A percentile compares a stretch with the other conserved stretches of the same genome.
Evolutionary conservation across 1,140 invertebrate genomes (phyloP).

Genomic region (Limonius californicus): DNA sequence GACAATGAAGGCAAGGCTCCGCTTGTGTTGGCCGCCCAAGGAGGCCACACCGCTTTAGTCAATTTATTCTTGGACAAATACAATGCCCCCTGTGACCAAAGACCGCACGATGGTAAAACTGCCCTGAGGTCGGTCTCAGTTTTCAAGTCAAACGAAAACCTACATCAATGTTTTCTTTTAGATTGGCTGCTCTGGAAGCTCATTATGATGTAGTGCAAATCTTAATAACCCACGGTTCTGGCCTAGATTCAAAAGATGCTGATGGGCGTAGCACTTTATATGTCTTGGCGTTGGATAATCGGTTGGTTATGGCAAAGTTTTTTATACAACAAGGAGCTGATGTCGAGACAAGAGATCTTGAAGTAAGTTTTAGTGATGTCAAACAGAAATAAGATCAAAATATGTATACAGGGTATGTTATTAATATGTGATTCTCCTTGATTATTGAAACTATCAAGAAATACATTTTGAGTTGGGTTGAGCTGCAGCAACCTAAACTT

Average conservation of each 20-base stretch:
- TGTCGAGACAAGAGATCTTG: slow-evolving; percentile 82
- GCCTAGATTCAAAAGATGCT: slow-evolving; percentile 86
- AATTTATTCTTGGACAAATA: slow-evolving; percentile 68
- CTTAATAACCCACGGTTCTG: slow-evolving; percentile 71
- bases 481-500: too few species aligned
- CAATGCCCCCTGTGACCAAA: slow-evolving; percentile 78
- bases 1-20: slow-evolving; percentile 94
- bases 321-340: slow-evolving; percentile 76
- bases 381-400: neutral
- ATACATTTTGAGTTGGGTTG: too few species aligned
- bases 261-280: slow-evolving; percentile 90
- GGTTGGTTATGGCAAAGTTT: slow-evolving; percentile 78
- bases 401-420: neutral
- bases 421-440: neutral
- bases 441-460: slow-evolving; percentile 36
- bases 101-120: slow-evolving; percentile 91
- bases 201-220: slow-evolving; percentile 79
- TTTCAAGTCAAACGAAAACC: slow-evolving; percentile 15
- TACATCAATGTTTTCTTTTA: too few species aligned
- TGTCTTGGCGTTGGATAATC: slow-evolving; percentile 86
- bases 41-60: slow-evolving; percentile 74
- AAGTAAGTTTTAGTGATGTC: slow-evolving; percentile 55
- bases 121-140: slow-evolving; percentile 64
- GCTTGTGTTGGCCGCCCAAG: slow-evolving; percentile 83
- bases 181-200: slow-evolving; percentile 78